These are phyloP conservation scores for Idaea dimidiata DNA, from an alignment of 2,888 invertebrate genomes.

Conservation along the genomic window DNA sequence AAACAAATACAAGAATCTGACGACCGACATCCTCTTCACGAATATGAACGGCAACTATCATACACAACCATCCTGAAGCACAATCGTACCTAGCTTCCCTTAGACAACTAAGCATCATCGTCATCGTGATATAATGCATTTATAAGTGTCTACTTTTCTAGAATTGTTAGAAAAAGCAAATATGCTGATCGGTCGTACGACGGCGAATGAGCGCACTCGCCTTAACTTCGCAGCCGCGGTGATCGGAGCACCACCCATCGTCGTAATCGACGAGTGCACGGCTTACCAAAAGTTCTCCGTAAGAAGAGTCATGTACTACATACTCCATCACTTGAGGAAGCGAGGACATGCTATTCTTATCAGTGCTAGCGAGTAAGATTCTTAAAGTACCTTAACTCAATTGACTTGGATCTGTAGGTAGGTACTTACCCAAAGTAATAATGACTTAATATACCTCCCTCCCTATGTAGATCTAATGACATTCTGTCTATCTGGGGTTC, in stretches of 20 bases:
- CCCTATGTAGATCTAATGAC: too few relatives aligned
- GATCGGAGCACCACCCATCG: conserved; percentile 57
- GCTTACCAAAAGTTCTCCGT: conserved; percentile 57
- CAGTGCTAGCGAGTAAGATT: conserved; percentile 51
- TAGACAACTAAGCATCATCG: too few relatives aligned
- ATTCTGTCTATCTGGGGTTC: too few relatives aligned
- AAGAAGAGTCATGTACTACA: conserved; percentile 56
- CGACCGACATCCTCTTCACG: too few relatives aligned
- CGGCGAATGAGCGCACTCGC: conserved; percentile 30
- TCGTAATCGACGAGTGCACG: conserved; percentile 63
- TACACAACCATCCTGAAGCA: neutral
- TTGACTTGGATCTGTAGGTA: neutral
- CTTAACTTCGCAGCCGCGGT: conserved; percentile 60
- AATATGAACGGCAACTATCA: neutral
- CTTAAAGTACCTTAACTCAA: too few relatives aligned
- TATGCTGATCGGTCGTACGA: conserved; percentile 28
- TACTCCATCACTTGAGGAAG: conserved; percentile 50
- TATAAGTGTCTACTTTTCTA: conserved; percentile 17
- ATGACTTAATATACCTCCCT: too few relatives aligned
- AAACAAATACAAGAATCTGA: too few relatives aligned
- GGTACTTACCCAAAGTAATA: neutral
- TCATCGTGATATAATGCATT: neutral
- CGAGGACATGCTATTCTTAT: conserved; percentile 57
- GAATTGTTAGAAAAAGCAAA: conserved; percentile 35
- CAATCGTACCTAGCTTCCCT: neutral